These are phyloP conservation scores for Pogonocichla stellata DNA, from an alignment of 2,113 vertebrate species.

Conservation along the genomic window DNA sequence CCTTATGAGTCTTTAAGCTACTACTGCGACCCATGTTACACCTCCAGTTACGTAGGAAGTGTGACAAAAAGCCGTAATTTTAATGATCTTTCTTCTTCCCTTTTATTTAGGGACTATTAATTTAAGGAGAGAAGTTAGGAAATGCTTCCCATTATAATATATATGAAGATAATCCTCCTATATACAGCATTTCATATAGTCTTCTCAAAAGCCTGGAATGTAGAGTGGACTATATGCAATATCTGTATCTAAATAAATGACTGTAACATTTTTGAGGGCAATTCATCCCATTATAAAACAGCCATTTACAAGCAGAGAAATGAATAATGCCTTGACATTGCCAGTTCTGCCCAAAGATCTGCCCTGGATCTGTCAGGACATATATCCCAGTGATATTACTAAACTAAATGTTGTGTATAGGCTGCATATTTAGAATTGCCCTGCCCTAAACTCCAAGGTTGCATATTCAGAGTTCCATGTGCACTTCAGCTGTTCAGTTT, in stretches of 20 bases:
- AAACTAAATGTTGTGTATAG: background rate
- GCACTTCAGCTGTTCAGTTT: background rate
- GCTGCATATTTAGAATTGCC: background rate
- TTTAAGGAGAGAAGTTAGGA: background rate
- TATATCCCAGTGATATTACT: background rate
- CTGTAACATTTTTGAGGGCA: background rate
- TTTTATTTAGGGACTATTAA: background rate
- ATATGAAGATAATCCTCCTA: background rate
- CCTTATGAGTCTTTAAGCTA: background rate
- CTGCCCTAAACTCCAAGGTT: background rate
- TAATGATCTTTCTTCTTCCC: background rate
- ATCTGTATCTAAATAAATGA: background rate
- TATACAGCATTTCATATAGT: background rate
- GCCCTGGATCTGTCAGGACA: background rate
- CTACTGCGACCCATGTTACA: background rate
- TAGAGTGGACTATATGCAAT: background rate
- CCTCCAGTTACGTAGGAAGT: background rate
- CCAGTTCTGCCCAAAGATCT: background rate
- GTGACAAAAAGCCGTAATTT: background rate
- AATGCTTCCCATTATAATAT: background rate
- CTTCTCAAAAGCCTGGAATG: background rate
- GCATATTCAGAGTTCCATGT: accelerated
- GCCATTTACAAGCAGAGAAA: background rate
- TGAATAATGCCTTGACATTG: background rate
- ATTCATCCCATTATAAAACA: background rate